A percentile compares a stretch with the other conserved stretches of the same genome.
These are phyloP conservation scores for Halcyon malimbica DNA, from an alignment of 2,113 vertebrate genomes.

Conservation along the genomic window DNA sequence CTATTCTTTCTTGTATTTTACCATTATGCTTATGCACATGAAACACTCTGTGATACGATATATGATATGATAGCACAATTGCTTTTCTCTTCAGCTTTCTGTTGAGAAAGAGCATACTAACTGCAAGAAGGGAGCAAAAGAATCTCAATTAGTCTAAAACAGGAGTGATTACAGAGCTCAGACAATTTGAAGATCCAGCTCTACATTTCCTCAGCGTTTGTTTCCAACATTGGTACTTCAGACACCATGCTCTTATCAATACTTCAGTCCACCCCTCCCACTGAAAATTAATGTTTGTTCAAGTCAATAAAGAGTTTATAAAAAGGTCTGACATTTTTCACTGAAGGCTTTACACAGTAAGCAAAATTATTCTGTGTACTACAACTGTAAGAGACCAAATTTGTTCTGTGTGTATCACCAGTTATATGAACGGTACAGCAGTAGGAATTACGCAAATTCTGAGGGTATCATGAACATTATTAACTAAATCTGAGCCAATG, in stretches of 20 bases:
- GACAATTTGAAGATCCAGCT: background rate
- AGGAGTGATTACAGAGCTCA: background rate
- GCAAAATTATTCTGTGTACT: background rate
- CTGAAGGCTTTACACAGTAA: background rate
- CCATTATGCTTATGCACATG: background rate
- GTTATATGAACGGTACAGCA: background rate
- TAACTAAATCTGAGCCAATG: background rate
- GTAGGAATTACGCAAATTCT: background rate
- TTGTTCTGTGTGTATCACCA: background rate
- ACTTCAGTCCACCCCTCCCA: background rate
- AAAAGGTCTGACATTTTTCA: background rate
- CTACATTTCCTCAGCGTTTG: background rate
- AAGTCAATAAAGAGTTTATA: background rate
- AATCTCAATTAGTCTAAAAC: background rate
- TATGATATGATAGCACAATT: background rate
- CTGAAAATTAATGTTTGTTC: background rate
- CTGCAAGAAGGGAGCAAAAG: background rate
- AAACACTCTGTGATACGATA: background rate
- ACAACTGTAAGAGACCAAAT: background rate
- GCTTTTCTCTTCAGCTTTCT: background rate
- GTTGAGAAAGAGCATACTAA: background rate
- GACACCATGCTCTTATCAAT: background rate
- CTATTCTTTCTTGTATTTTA: background rate
- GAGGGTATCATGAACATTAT: background rate
- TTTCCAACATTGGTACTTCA: background rate